Base-by-base conservation (phyloP, 2,797 vertebrate genomes). In the Onychomys leucogaster region DNA sequence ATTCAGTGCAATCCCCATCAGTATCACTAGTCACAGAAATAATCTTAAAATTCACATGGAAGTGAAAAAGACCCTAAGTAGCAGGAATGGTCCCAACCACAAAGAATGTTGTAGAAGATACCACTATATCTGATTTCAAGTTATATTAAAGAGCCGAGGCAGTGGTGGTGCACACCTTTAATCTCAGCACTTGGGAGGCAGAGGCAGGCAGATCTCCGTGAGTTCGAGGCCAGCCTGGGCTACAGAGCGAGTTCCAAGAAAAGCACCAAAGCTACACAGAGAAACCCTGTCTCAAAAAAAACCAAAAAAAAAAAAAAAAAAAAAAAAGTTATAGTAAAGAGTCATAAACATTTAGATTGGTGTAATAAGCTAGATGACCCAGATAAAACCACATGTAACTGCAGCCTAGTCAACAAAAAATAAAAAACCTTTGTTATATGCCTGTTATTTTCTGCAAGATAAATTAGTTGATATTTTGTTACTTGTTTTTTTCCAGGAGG, bases 401-500 rank as follows among this genome's bases (percentile, higher is more conserved):
- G n/a, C 17, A 59, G n/a, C 37, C 25, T 89, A 19, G 7, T 93
- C 46, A 85, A 85, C 93, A 87, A 32, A 88, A 41, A 43, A 69
- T 5, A 13, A 43, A 69, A n/a, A 69, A 10, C 81, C 16, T 65
- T 82, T 94, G 12, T 90, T 86, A 34, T 55, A 32, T 95, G 52
- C 34, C 1, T 95, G 2, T 83, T 91, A 81, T 77, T 95, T 97
- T 94, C 87, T 95, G 14, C 34, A 90, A 90, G 71, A 57, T 94
- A 46, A 95, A 94, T 96, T 94, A 95, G 59, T 93, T 90, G 71
- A 75, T 92, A 82, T 80, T 2, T 95, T 94, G 11, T 92, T 80
- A 77, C 88, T 94, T 94, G 41, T 67, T 93, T 94, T 71, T 95
- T 96, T 96, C 80, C 97, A 99, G 99, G 99, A 99, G 98, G 99